phyloP scores from a whole-genome alignment of 2,888 invertebrate genomes.

The Spialia ferax region DNA sequence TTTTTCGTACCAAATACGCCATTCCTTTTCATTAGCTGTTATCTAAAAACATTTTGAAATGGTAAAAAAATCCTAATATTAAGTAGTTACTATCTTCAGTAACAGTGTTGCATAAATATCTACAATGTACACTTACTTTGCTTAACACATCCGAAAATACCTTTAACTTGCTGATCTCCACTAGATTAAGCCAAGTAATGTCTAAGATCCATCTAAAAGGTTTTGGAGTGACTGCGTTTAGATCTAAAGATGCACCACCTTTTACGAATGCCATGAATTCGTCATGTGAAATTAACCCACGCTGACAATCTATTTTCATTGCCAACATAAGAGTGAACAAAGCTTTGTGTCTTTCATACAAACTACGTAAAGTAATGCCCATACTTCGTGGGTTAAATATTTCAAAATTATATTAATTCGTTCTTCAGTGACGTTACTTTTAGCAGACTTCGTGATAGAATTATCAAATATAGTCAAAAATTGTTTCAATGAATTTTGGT shows the following conservation, averaged over 20 bases:
- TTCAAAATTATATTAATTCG: slow-evolving; percentile 95
- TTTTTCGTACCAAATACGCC: slow-evolving; percentile 96
- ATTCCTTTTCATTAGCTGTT: slow-evolving; percentile 94
- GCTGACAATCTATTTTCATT: slow-evolving; percentile 97
- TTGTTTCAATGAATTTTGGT: slow-evolving; percentile 98
- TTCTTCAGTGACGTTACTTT: slow-evolving; percentile 94
- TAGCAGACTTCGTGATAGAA: slow-evolving; percentile 96
- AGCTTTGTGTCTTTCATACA: slow-evolving; percentile 97
- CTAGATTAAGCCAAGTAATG: slow-evolving; percentile 98
- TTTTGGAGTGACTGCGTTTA: slow-evolving; percentile 97
- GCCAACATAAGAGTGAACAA: slow-evolving; percentile 97
- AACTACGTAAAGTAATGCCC: slow-evolving; percentile 96
- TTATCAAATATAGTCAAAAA: slow-evolving; percentile 97
- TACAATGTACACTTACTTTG: slow-evolving; percentile 80
- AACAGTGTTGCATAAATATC: too few relatives aligned
- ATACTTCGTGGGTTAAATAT: slow-evolving; percentile 96
- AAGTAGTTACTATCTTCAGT: too few relatives aligned
- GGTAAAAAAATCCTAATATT: background rate
- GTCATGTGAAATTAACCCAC: slow-evolving; percentile 92
- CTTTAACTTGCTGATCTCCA: slow-evolving; percentile 95
- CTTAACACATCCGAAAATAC: slow-evolving; percentile 93
- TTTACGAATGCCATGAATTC: slow-evolving; percentile 98
- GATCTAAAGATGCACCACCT: slow-evolving; percentile 97
- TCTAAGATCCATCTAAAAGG: slow-evolving; percentile 98
- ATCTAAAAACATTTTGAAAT: slow-evolving; percentile 83